Percentiles rank a stretch among this genome's conserved stretches.
Evolutionary conservation across 2,888 invertebrate genomes (phyloP).

Genomic region (Erpobdella octoculata): DNA sequence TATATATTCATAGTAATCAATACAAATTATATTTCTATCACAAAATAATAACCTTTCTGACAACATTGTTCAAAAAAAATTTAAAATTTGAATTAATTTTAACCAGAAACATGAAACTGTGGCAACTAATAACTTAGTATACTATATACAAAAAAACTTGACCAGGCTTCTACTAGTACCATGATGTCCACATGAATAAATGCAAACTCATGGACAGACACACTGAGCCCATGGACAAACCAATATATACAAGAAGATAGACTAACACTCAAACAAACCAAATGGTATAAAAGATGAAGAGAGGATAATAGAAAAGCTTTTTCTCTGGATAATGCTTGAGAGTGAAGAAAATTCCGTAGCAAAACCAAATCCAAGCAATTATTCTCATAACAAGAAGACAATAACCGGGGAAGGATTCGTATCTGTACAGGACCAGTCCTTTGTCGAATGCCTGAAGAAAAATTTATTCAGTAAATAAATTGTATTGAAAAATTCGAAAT

Average conservation of each 20-base stretch:
- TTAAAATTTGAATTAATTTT: too few species aligned
- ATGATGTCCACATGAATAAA: too few species aligned
- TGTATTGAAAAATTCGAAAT: not conserved
- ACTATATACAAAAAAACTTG: not conserved
- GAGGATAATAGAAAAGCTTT: conserved; percentile 72
- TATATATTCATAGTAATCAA: too few species aligned
- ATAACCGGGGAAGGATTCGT: conserved; percentile 83
- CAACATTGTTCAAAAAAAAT: too few species aligned
- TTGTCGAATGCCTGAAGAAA: conserved; percentile 73
- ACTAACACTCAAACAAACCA: conserved; percentile 63
- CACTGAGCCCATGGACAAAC: too few species aligned
- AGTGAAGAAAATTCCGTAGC: conserved; percentile 64
- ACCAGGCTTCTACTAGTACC: not conserved
- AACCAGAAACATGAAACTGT: too few species aligned
- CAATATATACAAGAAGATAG: too few species aligned
- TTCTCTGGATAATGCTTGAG: conserved; percentile 76
- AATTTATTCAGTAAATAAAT: not conserved
- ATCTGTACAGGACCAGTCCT: conserved; percentile 77
- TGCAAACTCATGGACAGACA: too few species aligned
- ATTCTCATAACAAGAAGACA: conserved; percentile 66
- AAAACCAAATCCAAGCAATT: conserved; percentile 74
- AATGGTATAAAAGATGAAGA: conserved; percentile 71
- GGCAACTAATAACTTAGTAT: too few species aligned
- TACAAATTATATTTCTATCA: too few species aligned
- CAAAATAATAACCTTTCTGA: too few species aligned